phyloP scores from a whole-genome alignment of 2,113 vertebrate species.

The Xyliphius kryptos region DNA sequence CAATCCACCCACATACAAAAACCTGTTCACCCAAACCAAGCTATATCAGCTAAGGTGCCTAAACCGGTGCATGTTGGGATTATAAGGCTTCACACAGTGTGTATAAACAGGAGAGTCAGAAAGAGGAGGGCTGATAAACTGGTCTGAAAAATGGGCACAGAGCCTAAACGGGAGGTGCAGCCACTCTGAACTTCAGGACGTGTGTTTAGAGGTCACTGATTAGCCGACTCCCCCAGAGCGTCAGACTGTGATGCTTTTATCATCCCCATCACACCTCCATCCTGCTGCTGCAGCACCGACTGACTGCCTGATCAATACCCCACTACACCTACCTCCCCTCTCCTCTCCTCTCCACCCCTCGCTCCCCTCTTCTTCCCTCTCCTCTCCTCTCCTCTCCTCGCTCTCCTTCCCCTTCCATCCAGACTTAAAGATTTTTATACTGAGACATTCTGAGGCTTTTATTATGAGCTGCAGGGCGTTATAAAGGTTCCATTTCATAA shows the following conservation, averaged over 20 bases:
- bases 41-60: no score
- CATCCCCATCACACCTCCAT: conserved; percentile 54
- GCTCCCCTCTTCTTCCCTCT: conserved; percentile 31
- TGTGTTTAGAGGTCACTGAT: conserved; percentile 63
- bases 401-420: no score
- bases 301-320: conserved; percentile 53
- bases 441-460: not conserved
- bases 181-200: conserved; percentile 59
- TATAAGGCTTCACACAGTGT: no score
- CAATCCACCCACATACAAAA: no score
- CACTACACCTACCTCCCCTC: not conserved
- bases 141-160: no score
- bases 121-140: no score
- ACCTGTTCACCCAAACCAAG: no score
- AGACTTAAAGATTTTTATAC: conserved; percentile 1
- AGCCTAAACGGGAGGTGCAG: conserved; percentile 12
- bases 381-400: no score
- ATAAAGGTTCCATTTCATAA: no score
- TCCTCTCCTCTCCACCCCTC: not conserved
- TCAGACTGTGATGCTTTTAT: conserved; percentile 49
- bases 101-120: no score
- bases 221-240: conserved; percentile 44
- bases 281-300: conserved; percentile 36
- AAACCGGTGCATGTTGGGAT: no score
- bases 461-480: no score